Evolutionary conservation across 2,113 vertebrate species (phyloP).

Genomic region (Xiphophorus maculatus): DNA sequence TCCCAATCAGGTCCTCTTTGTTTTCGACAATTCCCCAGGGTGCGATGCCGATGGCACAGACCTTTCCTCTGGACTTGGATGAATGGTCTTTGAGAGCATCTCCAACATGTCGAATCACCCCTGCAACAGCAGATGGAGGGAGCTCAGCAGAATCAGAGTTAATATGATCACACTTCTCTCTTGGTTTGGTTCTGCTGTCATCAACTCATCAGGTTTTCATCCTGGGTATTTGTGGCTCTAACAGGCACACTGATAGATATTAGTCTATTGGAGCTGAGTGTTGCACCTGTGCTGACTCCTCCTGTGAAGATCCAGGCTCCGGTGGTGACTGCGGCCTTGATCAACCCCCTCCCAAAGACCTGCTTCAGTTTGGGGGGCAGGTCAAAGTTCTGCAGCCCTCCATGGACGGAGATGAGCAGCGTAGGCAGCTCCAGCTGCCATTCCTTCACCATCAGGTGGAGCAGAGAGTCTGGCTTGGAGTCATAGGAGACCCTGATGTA

Average conservation of each 20-base stretch:
- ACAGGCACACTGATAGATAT: too few species aligned
- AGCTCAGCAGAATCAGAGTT: neutral
- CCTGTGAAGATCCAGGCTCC: constrained; percentile 99
- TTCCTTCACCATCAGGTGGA: constrained; percentile 97
- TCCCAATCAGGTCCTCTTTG: constrained; percentile 93
- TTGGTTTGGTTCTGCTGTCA: too few species aligned
- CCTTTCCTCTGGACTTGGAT: constrained; percentile 95
- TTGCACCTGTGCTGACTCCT: constrained; percentile 91
- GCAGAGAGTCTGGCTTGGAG: constrained; percentile 90
- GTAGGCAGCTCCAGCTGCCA: constrained; percentile 97
- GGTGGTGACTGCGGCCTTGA: constrained; percentile 96
- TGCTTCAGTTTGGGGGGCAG: constrained; percentile 96
- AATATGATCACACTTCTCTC: neutral
- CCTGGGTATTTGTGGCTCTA: too few species aligned
- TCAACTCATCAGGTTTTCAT: too few species aligned
- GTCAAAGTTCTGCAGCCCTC: constrained; percentile 96
- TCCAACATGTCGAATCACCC: constrained; percentile 95
- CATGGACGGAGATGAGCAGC: constrained; percentile 93
- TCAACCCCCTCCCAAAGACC: constrained; percentile 95
- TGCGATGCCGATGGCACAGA: constrained; percentile 94
- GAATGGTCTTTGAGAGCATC: constrained; percentile 98
- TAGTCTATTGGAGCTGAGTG: too few species aligned
- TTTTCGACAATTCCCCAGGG: constrained; percentile 98
- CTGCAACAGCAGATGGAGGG: constrained; percentile 66
- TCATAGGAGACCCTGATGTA: constrained; percentile 93